phyloP scores from a whole-genome alignment of 2,113 vertebrate genomes.

The Ctenomys sociabilis region DNA sequence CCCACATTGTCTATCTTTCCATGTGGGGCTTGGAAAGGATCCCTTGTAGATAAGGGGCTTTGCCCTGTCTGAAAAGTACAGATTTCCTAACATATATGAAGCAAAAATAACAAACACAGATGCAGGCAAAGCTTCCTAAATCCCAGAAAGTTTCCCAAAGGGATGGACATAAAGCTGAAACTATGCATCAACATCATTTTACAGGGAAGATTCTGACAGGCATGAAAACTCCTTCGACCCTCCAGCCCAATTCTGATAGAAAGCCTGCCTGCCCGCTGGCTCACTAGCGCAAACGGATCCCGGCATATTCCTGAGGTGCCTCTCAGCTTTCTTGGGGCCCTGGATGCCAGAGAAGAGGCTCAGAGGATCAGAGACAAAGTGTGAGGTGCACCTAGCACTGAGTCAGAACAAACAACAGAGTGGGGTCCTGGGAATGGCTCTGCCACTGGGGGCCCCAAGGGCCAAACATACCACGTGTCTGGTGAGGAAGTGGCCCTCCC shows the following conservation, averaged over 20 bases:
- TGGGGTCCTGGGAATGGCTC: background rate
- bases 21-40: background rate
- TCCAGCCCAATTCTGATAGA: background rate
- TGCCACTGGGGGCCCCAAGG: background rate
- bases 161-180: too few relatives aligned
- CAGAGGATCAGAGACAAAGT: background rate
- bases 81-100: background rate
- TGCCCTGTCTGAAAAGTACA: background rate
- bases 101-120: background rate
- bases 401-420: background rate
- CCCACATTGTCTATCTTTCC: background rate
- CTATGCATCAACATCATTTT: background rate
- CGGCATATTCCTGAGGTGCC: background rate
- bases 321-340: background rate
- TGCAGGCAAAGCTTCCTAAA: background rate
- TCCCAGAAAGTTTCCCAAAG: background rate
- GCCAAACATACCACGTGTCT: background rate
- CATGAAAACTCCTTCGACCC: background rate
- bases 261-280: background rate
- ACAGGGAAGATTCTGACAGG: background rate
- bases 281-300: background rate
- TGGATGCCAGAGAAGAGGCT: accelerated
- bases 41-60: background rate
- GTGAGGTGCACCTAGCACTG: background rate
- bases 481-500: background rate